Conservation (phyloP, 2,888 invertebrate species). For the Timandra comae region DNA sequence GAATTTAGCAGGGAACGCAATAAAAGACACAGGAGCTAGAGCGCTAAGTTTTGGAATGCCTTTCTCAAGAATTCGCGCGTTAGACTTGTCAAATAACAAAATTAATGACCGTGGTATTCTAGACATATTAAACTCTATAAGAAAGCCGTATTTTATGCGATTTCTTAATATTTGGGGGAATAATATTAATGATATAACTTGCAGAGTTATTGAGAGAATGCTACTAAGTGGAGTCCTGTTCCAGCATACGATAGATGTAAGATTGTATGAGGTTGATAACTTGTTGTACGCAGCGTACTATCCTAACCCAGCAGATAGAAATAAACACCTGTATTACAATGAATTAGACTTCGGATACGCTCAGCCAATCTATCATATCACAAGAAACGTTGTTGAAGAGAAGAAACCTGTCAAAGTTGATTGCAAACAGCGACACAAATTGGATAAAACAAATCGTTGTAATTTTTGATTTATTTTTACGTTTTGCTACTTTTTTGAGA, state of each 20-base stretch:
- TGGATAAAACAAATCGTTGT: slow-evolving; percentile 46
- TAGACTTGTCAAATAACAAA: slow-evolving; percentile 77
- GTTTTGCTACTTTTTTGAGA: too few relatives aligned
- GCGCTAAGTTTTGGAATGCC: slow-evolving; percentile 74
- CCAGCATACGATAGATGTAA: slow-evolving; percentile 56
- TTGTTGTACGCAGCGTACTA: slow-evolving; percentile 52
- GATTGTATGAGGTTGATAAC: slow-evolving; percentile 51
- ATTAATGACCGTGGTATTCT: slow-evolving; percentile 71
- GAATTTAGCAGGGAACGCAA: slow-evolving; percentile 75
- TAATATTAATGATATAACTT: slow-evolving; percentile 52
- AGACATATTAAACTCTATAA: slow-evolving; percentile 73
- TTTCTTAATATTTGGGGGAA: slow-evolving; percentile 67
- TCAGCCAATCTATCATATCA: slow-evolving; percentile 57
- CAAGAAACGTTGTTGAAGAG: slow-evolving; percentile 38
- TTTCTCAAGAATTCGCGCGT: slow-evolving; percentile 72
- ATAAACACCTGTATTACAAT: slow-evolving; percentile 74
- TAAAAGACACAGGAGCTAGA: slow-evolving; percentile 75
- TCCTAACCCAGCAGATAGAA: slow-evolving; percentile 60
- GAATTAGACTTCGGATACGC: slow-evolving; percentile 63
- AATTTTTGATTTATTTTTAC: slow-evolving; percentile 39
- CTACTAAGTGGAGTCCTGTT: slow-evolving; percentile 45
- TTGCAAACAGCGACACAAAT: slow-evolving; percentile 48
- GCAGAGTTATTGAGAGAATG: slow-evolving; percentile 56
- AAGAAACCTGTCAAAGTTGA: slow-evolving; percentile 44
- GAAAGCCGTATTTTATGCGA: slow-evolving; percentile 62